phyloP scores from a whole-genome alignment of 2,888 invertebrate genomes.

The Bugula neritina region DNA sequence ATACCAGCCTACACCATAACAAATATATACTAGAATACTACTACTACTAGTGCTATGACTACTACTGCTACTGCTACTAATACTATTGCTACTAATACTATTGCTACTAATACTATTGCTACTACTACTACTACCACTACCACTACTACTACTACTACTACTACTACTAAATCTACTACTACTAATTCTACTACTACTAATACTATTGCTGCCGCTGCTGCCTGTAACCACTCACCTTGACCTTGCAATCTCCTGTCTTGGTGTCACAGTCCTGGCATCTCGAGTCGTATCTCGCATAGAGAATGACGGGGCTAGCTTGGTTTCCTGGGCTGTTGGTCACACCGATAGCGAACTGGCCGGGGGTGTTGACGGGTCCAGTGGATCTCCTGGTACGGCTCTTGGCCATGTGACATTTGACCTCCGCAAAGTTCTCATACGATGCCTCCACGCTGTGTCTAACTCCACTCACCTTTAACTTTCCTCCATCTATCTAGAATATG shows the following conservation, averaged over 20 bases:
- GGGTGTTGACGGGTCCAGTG: neutral
- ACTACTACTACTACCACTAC: too few relatives aligned
- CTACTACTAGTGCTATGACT: too few relatives aligned
- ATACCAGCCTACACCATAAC: slow-evolving; percentile 2
- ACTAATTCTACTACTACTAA: too few relatives aligned
- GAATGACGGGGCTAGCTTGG: neutral
- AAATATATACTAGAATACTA: neutral
- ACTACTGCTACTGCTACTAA: too few relatives aligned
- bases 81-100: too few relatives aligned
- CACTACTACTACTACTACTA: too few relatives aligned
- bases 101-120: too few relatives aligned
- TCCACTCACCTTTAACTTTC: neutral
- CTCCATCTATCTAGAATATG: neutral
- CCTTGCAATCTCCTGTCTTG: neutral
- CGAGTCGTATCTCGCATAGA: slow-evolving; percentile 1
- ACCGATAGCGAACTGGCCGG: neutral
- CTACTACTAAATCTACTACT: too few relatives aligned
- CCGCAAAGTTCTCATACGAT: slow-evolving; percentile 9
- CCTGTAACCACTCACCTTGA: slow-evolving; percentile 1
- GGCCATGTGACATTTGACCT: slow-evolving; percentile 1
- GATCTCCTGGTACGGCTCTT: neutral
- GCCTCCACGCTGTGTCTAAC: neutral
- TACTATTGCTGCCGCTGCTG: too few relatives aligned
- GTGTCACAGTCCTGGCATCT: slow-evolving; percentile 1
- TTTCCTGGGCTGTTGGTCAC: neutral